Evolutionary conservation across 2,888 invertebrate species (phyloP), one percentile per base, ranked within the genome.

Genomic region (Lycia hirtaria): DNA sequence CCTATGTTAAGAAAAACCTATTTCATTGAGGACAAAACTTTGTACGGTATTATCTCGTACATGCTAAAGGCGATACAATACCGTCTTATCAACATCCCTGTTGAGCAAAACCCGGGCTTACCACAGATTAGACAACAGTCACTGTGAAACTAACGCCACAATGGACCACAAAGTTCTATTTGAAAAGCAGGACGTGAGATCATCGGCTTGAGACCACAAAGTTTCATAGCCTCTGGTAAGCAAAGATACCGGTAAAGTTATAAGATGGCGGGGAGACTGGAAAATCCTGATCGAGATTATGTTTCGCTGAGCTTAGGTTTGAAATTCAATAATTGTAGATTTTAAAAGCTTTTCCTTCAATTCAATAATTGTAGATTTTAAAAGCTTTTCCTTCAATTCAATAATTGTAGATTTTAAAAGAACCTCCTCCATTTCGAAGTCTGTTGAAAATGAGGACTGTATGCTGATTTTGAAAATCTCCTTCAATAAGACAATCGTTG

Each of bases 151-250:
- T 49, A 37, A 32, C 19, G 14, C 50, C 56, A 56, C 56, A 51
- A 50, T 40, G 38, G 50, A 45, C 56, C 50, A 65, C 65, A 65
- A 81, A 82, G 69, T 83, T 84, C 75, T 81, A 83, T 85, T 83
- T 78, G 81, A 49, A 49, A 81, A 82, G 80, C 77, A 80, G 73
- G 76, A 81, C 76, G 79, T 77, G 78, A 80, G 78, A 80, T 80
- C 80, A 81, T 78, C 72, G 67, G 67, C 79, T 78, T 78, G 83
- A 81, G 81, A 81, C 75, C 75, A 66, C 79, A 80, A 83, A 83
- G 78, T 80, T 83, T 79, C 81, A 78, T 73, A 76, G 41, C 22
- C 53, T 44, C 26, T 49, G 22, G 40, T 35, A 35, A 47, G 24
- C 26, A 24, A 35, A 47, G 47, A 47, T 35, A 33, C 35, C 24